Evolutionary conservation across 2,113 vertebrate species (phyloP).

Genomic region (Crotalus tigris): DNA sequence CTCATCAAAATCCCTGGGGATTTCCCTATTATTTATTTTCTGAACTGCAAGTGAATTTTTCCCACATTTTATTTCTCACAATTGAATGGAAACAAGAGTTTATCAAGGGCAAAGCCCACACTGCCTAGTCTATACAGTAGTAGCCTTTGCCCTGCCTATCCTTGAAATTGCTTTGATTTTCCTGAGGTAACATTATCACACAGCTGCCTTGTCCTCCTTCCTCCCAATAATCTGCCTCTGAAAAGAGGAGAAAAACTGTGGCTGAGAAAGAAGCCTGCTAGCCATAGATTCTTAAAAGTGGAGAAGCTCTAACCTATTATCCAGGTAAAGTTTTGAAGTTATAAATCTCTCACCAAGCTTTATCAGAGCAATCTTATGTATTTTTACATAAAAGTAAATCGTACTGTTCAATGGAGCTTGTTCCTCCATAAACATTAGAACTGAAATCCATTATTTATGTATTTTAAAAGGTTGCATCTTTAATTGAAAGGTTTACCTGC

Average conservation of each 20-base stretch:
- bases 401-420: background rate
- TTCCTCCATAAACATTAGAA: background rate
- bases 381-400: background rate
- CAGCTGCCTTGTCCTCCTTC: background rate
- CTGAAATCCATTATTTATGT: background rate
- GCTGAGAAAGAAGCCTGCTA: background rate
- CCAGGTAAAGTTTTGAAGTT: background rate
- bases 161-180: constrained; percentile 12
- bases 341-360: background rate
- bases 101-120: constrained; percentile 9
- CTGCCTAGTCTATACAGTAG: background rate
- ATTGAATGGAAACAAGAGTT: background rate
- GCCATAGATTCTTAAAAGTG: background rate
- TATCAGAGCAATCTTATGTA: background rate
- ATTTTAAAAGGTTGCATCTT: background rate
- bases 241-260: background rate
- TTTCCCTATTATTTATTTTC: background rate
- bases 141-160: background rate
- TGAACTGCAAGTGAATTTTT: background rate
- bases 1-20: background rate
- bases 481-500: background rate
- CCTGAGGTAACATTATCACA: background rate
- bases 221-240: background rate
- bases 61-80: background rate
- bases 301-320: background rate